Conservation (phyloP, 2,888 invertebrate genomes). For the Cephus rjabovi region DNA sequence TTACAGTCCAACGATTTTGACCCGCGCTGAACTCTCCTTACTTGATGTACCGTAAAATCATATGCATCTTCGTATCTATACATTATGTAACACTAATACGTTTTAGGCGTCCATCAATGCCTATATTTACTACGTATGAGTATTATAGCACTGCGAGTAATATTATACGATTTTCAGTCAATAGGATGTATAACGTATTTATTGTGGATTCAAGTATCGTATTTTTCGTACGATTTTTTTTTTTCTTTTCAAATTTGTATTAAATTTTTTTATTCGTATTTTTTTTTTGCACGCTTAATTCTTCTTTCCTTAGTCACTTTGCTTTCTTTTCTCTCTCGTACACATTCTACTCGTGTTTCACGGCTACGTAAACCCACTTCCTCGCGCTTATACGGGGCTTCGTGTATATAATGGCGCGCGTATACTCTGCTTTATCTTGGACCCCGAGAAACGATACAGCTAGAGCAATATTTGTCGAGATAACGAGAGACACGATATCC, state of each 20-base stretch:
- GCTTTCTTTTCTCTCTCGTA: neutral
- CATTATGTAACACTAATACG: neutral
- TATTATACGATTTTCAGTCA: too few relatives aligned
- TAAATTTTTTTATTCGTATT: neutral
- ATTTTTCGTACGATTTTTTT: neutral
- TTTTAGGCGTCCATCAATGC: neutral
- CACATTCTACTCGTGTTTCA: neutral
- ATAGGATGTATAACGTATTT: neutral
- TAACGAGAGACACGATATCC: constrained; percentile 1
- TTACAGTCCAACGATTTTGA: constrained; percentile 10
- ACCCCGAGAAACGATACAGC: constrained; percentile 5
- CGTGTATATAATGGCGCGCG: neutral
- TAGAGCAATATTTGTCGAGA: constrained; percentile 21
- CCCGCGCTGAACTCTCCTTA: constrained; percentile 2
- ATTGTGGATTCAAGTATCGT: neutral
- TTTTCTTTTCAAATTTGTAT: neutral
- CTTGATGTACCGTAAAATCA: constrained; percentile 4
- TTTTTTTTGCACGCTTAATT: neutral
- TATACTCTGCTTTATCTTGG: neutral
- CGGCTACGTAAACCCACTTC: neutral
- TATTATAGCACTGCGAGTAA: neutral
- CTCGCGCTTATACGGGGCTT: neutral
- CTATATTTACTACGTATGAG: neutral
- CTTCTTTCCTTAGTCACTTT: neutral
- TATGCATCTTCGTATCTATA: neutral